Evolutionary conservation across 2,797 vertebrate species (phyloP).

Genomic region (Mycteria americana): DNA sequence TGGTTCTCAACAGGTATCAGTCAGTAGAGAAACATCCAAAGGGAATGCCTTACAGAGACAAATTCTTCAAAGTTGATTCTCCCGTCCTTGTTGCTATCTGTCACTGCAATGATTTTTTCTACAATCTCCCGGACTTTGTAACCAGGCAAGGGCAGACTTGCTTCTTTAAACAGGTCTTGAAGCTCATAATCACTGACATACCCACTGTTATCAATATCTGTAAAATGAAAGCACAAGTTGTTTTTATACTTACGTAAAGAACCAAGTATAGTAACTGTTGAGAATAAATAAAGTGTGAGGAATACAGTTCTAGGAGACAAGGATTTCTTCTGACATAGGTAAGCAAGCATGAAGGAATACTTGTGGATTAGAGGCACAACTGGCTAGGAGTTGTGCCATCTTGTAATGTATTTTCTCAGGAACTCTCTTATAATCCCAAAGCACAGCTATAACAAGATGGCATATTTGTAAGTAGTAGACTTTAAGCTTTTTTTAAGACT

Average conservation of each 20-base stretch:
- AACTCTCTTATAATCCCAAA: not conserved
- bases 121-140: constrained; percentile 93
- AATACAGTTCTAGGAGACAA: not conserved
- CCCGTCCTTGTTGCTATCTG: constrained; percentile 92
- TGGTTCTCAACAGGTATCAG: not conserved
- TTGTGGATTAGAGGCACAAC: not conserved
- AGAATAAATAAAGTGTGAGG: not conserved
- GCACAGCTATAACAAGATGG: not conserved
- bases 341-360: not conserved
- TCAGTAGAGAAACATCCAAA: not conserved
- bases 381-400: not conserved
- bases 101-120: constrained; percentile 85
- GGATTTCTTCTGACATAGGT: not conserved
- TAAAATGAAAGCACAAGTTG: not conserved
- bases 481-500: not conserved
- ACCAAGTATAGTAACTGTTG: not conserved
- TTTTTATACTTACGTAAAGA: not conserved
- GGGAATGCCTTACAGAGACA: constrained; percentile 81
- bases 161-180: constrained; percentile 95
- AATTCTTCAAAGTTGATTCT: constrained; percentile 97
- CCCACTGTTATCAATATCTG: constrained; percentile 95
- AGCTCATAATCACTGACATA: constrained; percentile 95
- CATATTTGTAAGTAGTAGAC: not conserved
- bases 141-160: constrained; percentile 89
- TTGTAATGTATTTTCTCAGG: not conserved